Conservation (phyloP, 1,140 invertebrate species). For the Formica selysi region DNA sequence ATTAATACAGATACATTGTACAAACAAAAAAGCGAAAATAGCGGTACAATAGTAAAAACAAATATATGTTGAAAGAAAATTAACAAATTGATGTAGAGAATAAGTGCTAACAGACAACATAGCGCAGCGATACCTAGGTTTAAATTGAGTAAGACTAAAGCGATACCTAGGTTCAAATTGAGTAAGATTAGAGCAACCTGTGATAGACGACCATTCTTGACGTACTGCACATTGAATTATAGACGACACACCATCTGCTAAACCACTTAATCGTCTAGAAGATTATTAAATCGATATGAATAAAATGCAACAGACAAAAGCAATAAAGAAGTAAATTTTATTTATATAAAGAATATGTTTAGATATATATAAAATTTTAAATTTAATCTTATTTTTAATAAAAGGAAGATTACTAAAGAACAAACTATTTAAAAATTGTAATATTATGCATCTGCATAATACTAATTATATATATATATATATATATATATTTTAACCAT, state of each 20-base stretch:
- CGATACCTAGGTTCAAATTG: conserved; percentile 90
- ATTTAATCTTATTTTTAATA: background rate
- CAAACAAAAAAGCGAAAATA: background rate
- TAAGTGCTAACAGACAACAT: background rate
- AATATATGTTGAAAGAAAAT: background rate
- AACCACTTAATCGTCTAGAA: conserved; percentile 89
- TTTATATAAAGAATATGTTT: background rate
- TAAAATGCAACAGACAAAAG: conserved; percentile 15
- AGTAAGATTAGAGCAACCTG: conserved; percentile 87
- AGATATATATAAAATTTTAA: too few species aligned
- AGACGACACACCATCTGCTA: conserved; percentile 90
- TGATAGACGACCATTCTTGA: conserved; percentile 86
- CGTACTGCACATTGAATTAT: conserved; percentile 90
- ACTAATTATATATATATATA: background rate
- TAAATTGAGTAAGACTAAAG: conserved; percentile 88
- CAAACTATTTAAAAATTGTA: background rate
- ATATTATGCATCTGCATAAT: background rate
- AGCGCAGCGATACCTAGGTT: conserved; percentile 85
- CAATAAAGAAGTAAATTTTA: background rate
- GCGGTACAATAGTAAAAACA: background rate
- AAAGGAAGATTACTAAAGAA: background rate
- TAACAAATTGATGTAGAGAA: background rate
- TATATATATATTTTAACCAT: background rate
- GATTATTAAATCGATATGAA: conserved; percentile 54
- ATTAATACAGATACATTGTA: background rate